Evolutionary conservation across 2,888 invertebrate species (phyloP), one percentile per base, ranked within the genome.

Genomic region (Caenorhabditis doughertyi): DNA sequence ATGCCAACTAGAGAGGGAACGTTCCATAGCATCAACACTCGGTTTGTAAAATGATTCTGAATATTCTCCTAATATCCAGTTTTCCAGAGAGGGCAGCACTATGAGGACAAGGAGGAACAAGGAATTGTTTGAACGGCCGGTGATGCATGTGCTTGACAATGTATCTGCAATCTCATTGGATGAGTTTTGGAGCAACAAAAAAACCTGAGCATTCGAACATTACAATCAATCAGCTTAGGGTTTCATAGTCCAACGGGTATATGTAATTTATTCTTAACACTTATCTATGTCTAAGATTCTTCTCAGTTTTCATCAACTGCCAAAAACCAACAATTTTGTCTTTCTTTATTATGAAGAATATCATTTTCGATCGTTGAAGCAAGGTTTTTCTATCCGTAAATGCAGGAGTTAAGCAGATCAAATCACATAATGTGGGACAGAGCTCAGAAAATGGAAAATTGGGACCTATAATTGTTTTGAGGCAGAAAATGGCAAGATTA

Each of bases 101-200:
- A 49, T 84, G 39, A 32, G 84, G 53, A 80, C 86, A 11, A 44
- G 73, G 39, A 49, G 83, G 16, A 81, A 80, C 25, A 83, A 80
- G 9, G 87, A 85, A 32, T 65, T 85, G 13, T 89, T 89, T 60
- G 89, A 88, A 53, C 81, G 89, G 23, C 89, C 89, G 1, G 81
- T 85, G 11, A 87, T 89, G 74, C 73, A 85, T 21, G 81, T 88
- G 1, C 85, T 90, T 9, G 89, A 90, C 73, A 90, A 88, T 58
- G 89, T 89, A 7, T 89, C 89, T 3, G 89, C 89, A 11, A 89
- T 90, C 9, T 89, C 89, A 4, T 65, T 90, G n/a, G 89, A 90
- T 62, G 89, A 90, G 29, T 90, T 89, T 70, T 90, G 89, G 89
- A 88, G 86, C 77, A 87, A 86, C 49, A 79, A 74, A 39, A 83